Percentiles rank a stretch among this genome's conserved stretches.
Conservation (phyloP, 2,113 vertebrate genomes). For the Paradisaea rubra region DNA sequence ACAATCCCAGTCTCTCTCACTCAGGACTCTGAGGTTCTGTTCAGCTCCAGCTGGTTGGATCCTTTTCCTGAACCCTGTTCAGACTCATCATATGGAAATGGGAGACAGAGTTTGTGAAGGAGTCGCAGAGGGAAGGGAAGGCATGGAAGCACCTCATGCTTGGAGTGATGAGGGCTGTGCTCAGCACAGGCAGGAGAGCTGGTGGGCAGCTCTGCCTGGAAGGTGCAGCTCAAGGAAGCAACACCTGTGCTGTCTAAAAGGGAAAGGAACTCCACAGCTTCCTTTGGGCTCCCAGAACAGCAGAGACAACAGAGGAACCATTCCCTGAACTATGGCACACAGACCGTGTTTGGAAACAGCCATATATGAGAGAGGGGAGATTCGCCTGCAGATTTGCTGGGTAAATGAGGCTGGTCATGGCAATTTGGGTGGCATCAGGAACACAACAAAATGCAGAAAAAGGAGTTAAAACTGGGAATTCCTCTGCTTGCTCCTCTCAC, state of each 20-base stretch:
- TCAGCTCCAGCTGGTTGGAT: not conserved
- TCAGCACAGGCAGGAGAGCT: not conserved
- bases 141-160: not conserved
- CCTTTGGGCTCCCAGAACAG: not conserved
- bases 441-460: not conserved
- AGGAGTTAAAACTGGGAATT: not conserved
- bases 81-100: not conserved
- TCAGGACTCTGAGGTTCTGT: not conserved
- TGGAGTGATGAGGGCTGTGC: rapidly evolving
- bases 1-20: not conserved
- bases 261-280: not conserved
- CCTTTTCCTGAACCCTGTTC: not conserved
- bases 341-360: not conserved
- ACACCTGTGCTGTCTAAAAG: not conserved
- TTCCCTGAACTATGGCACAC: not conserved
- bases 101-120: not conserved
- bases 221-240: not conserved
- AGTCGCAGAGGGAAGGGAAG: not conserved
- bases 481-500: not conserved
- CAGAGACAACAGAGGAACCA: not conserved
- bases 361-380: not conserved
- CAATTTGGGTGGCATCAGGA: not conserved
- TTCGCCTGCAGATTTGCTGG: not conserved
- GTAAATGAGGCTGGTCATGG: not conserved
- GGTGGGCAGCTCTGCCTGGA: not conserved